phyloP scores from a whole-genome alignment of 1,140 invertebrate genomes.

The Macrostomum lignano region DNA sequence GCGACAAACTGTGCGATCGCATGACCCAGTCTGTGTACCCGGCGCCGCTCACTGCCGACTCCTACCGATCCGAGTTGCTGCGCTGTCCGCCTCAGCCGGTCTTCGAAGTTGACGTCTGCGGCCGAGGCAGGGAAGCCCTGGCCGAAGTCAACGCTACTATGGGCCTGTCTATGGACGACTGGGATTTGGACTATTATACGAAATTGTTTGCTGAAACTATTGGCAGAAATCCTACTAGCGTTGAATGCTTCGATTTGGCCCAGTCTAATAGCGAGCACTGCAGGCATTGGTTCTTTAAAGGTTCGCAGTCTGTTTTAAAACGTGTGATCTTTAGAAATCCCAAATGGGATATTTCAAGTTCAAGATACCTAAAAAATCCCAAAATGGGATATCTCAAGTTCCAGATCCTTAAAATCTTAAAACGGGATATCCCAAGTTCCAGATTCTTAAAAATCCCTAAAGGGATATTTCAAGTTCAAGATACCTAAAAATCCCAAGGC shows the following conservation, averaged over 20 bases:
- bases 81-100: conserved; percentile 35
- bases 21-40: conserved; percentile 52
- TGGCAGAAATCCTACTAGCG: conserved; percentile 71
- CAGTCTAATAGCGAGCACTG: conserved; percentile 55
- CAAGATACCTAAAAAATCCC: no score
- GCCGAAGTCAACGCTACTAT: conserved; percentile 34
- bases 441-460: no score
- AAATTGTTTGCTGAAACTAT: conserved; percentile 36
- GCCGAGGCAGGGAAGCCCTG: conserved; percentile 43
- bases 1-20: conserved; percentile 43
- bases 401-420: no score
- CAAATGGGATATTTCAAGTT: no score
- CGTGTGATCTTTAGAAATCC: no score
- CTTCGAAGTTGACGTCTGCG: conserved; percentile 50
- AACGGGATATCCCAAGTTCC: no score
- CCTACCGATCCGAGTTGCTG: not conserved
- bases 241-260: conserved; percentile 89
- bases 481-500: no score
- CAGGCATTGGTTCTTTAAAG: conserved; percentile 39
- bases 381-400: no score
- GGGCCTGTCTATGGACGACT: conserved; percentile 29
- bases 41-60: conserved; percentile 28
- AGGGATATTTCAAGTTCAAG: no score
- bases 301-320: no score
- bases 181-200: conserved; percentile 29